Evolutionary conservation across 2,113 vertebrate genomes (phyloP).

Genomic region (Abramis brama): DNA sequence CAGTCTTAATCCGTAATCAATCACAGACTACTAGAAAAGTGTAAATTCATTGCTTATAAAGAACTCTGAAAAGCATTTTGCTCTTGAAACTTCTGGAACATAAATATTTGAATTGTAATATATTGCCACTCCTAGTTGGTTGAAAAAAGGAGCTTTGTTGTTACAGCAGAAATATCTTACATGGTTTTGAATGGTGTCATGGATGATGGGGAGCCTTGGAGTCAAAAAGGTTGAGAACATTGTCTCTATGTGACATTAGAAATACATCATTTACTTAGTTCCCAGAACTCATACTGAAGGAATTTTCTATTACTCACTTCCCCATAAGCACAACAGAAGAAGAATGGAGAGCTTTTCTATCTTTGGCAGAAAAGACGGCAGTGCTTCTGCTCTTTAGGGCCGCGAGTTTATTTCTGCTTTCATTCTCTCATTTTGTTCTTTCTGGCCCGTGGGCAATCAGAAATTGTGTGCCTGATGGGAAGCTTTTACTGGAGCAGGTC

Average conservation of each 20-base stretch:
- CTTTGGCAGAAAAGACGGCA: neutral
- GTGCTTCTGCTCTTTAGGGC: neutral
- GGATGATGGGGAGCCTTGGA: neutral
- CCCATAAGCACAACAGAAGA: neutral
- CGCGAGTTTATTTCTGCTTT: constrained; percentile 12
- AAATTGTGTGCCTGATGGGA: constrained; percentile 15
- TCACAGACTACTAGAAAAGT: neutral
- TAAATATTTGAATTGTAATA: neutral
- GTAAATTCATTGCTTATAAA: neutral
- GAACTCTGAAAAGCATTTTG: neutral
- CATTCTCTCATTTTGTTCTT: neutral
- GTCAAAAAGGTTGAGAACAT: neutral
- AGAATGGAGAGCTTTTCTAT: neutral
- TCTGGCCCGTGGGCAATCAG: neutral
- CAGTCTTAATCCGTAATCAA: too few species aligned
- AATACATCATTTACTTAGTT: neutral
- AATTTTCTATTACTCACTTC: neutral
- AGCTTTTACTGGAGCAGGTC: constrained; percentile 31
- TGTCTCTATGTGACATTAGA: neutral
- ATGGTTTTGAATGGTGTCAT: neutral
- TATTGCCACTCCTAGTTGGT: neutral
- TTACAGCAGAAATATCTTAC: neutral
- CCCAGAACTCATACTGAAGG: neutral
- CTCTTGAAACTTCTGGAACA: neutral
- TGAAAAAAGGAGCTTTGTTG: neutral